Percentiles rank a stretch among this genome's conserved stretches.
phyloP scores from a whole-genome alignment of 2,113 vertebrate genomes.

The Patagioenas fasciata region DNA sequence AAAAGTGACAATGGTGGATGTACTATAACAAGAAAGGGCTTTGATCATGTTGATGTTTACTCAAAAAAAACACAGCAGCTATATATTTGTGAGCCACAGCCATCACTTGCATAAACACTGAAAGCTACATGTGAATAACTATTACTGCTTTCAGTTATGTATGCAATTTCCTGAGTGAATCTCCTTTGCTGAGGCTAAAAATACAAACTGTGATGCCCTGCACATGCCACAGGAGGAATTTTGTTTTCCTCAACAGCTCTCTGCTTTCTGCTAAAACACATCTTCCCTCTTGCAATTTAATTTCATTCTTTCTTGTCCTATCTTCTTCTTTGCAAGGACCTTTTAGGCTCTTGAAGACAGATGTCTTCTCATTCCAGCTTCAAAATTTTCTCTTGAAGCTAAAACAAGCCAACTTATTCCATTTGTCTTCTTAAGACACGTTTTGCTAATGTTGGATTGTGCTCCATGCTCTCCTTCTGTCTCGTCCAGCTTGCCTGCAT shows the following conservation, averaged over 20 bases:
- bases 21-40: background rate
- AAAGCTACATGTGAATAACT: background rate
- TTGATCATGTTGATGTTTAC: background rate
- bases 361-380: background rate
- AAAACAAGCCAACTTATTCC: background rate
- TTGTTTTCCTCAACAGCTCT: background rate
- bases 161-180: slow-evolving; percentile 1
- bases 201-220: background rate
- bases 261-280: background rate
- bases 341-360: background rate
- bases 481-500: background rate
- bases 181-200: background rate
- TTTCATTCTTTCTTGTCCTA: background rate
- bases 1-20: background rate
- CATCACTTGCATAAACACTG: background rate
- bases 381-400: background rate
- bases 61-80: background rate
- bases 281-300: background rate
- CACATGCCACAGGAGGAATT: background rate
- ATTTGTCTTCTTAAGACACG: background rate
- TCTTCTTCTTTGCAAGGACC: background rate
- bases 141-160: background rate
- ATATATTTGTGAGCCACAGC: background rate
- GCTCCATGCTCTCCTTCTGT: background rate
- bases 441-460: background rate